Evolutionary conservation across 30 jellyfish, hydroid and myxozoan genomes (phyloP).

Genomic region (Aurelia coerulea): DNA sequence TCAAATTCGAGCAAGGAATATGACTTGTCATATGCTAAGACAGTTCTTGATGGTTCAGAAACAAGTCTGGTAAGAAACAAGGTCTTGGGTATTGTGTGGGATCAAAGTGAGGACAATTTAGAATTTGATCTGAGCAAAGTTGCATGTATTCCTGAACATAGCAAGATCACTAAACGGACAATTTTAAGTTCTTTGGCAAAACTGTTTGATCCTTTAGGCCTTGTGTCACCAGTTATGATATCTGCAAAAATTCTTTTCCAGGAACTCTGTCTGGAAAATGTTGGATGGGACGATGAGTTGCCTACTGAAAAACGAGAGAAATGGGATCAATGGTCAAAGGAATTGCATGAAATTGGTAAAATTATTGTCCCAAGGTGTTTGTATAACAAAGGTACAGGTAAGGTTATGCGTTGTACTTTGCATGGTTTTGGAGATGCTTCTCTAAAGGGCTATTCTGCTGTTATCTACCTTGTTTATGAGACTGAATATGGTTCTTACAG

Average conservation of each 20-base stretch:
- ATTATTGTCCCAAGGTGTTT: conserved; percentile 21
- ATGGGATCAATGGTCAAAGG: conserved; percentile 25
- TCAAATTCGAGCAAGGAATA: background rate
- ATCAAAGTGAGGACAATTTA: background rate
- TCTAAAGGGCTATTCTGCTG: too few species aligned
- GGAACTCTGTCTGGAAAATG: conserved; percentile 9
- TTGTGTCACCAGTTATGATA: too few species aligned
- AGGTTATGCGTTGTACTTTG: background rate
- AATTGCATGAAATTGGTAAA: background rate
- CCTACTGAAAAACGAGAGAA: background rate
- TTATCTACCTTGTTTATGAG: too few species aligned
- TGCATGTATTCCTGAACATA: background rate
- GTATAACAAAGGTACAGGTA: background rate
- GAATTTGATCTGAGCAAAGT: background rate
- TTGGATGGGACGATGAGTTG: conserved; percentile 33
- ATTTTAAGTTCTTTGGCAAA: too few species aligned
- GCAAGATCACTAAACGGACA: conserved; percentile 5
- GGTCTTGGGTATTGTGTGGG: background rate
- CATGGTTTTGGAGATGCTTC: too few species aligned
- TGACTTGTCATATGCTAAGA: conserved; percentile 6
- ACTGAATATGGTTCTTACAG: conserved; percentile 3
- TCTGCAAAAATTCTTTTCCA: conserved; percentile 22
- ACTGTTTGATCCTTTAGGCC: too few species aligned
- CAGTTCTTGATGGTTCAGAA: background rate
- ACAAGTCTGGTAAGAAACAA: background rate